phyloP scores from a whole-genome alignment of 1,140 invertebrate genomes.

The Megathymus violae region DNA sequence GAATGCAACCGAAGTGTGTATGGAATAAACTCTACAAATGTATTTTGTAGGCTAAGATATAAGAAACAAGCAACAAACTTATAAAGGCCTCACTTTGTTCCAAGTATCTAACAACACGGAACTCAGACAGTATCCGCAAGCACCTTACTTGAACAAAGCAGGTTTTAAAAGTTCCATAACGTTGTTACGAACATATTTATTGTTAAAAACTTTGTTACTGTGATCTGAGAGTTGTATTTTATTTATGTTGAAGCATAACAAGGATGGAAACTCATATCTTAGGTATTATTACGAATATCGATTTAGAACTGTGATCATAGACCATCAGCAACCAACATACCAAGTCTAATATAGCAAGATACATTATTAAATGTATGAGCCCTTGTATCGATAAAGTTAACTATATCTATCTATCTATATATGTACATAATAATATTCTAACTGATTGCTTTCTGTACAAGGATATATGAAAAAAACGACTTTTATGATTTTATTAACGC shows the following conservation, averaged over 20 bases:
- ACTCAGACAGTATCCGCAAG: not conserved
- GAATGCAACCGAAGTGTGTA: too few relatives aligned
- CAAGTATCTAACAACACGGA: not conserved
- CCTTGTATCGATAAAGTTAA: too few relatives aligned
- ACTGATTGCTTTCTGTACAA: too few relatives aligned
- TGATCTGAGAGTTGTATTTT: not conserved
- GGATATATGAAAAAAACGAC: too few relatives aligned
- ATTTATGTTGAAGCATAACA: not conserved
- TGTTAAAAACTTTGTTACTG: not conserved
- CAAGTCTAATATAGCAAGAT: too few relatives aligned
- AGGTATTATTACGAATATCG: too few relatives aligned
- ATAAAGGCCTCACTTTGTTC: not conserved
- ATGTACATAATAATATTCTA: too few relatives aligned
- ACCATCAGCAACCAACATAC: too few relatives aligned
- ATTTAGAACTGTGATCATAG: too few relatives aligned
- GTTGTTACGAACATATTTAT: constrained; percentile 4
- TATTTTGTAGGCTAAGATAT: not conserved
- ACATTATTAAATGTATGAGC: too few relatives aligned
- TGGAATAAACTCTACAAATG: not conserved
- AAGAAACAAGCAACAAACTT: not conserved
- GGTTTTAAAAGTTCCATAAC: constrained; percentile 4
- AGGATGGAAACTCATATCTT: not conserved
- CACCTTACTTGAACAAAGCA: not conserved
- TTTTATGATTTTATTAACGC: too few relatives aligned
- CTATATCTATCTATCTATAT: too few relatives aligned